Evolutionary conservation across 1,140 invertebrate species (phyloP).

Genomic region (Ylistrum balloti): DNA sequence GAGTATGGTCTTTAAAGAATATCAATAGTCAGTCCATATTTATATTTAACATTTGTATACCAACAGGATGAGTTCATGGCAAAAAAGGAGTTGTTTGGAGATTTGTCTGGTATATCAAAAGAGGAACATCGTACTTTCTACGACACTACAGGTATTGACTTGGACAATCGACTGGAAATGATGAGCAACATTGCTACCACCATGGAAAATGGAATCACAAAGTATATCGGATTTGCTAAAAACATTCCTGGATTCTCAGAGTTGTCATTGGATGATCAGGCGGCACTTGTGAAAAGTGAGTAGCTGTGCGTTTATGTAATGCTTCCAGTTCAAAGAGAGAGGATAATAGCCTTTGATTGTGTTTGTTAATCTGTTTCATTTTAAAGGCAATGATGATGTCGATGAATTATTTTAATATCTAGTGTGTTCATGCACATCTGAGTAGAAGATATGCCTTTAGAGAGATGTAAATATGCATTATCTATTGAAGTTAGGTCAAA

Average conservation of each 20-base stretch:
- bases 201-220: slow-evolving; percentile 68
- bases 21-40: no score
- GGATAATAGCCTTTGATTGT: not conserved
- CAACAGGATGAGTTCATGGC: slow-evolving; percentile 66
- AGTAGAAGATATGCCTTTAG: no score
- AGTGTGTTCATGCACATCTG: no score
- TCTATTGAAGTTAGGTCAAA: no score
- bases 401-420: no score
- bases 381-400: no score
- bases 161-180: slow-evolving; percentile 71
- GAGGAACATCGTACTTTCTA: slow-evolving; percentile 74
- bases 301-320: not conserved
- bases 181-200: slow-evolving; percentile 67
- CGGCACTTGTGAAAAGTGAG: slow-evolving; percentile 60
- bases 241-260: slow-evolving; percentile 56
- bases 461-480: no score
- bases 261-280: slow-evolving; percentile 60
- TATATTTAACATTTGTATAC: no score
- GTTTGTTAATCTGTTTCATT: not conserved
- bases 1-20: no score
- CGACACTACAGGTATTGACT: slow-evolving; percentile 73
- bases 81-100: slow-evolving; percentile 70
- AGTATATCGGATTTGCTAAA: slow-evolving; percentile 61
- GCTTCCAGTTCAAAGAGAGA: not conserved
- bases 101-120: slow-evolving; percentile 67